Conservation (phyloP, 2,797 vertebrate species). For the Ispidina lecontei region DNA sequence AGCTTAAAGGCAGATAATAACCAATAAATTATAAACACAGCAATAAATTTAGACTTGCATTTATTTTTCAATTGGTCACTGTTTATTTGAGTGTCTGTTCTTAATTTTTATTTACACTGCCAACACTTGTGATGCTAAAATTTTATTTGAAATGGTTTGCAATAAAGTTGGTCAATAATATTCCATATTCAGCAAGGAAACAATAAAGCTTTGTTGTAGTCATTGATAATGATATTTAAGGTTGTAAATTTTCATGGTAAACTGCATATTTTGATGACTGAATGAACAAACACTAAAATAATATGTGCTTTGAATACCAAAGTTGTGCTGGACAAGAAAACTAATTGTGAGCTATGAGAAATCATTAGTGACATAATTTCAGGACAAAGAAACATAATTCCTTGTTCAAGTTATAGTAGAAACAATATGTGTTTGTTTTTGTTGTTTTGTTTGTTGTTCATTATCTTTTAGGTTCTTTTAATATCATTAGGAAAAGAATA, state of each 20-base stretch:
- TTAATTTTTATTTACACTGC: background rate
- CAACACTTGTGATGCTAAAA: background rate
- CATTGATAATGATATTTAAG: background rate
- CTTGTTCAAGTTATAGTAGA: background rate
- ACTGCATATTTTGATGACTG: background rate
- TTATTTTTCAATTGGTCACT: background rate
- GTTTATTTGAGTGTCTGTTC: background rate
- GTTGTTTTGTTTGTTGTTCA: too few species aligned
- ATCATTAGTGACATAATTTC: background rate
- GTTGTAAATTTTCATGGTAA: background rate
- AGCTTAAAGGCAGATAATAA: background rate
- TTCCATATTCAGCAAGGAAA: background rate
- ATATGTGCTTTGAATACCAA: background rate
- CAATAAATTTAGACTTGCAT: background rate
- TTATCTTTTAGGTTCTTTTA: background rate
- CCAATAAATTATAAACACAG: background rate
- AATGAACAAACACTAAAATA: background rate
- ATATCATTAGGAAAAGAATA: background rate
- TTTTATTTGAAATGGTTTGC: background rate
- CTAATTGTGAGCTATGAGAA: background rate
- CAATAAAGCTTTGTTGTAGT: background rate
- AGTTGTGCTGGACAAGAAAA: background rate
- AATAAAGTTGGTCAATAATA: background rate
- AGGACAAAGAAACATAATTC: background rate
- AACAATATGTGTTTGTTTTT: rapidly evolving